Conservation (phyloP, 2,888 invertebrate species). For the Drosophila macrospina region DNA sequence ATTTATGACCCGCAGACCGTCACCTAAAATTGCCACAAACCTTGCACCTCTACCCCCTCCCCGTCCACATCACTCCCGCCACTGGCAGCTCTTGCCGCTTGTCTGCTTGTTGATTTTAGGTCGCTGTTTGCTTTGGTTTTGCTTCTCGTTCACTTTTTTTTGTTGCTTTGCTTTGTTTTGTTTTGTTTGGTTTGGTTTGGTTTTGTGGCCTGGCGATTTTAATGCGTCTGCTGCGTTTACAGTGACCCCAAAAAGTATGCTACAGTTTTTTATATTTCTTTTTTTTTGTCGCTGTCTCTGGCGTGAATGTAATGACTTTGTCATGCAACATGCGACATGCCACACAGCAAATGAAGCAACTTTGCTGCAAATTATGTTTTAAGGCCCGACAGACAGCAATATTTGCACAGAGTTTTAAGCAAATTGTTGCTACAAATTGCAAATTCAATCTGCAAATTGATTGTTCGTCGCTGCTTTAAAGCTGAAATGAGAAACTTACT, state of each 20-base stretch:
- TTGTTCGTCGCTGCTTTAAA: background rate
- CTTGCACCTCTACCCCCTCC: background rate
- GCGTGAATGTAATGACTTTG: constrained; percentile 39
- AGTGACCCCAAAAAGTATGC: constrained; percentile 32
- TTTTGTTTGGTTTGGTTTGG: constrained; percentile 1
- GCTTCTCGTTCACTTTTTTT: background rate
- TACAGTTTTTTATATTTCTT: constrained; percentile 18
- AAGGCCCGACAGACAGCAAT: background rate
- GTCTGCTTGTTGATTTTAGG: constrained; percentile 44
- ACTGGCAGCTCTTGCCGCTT: background rate
- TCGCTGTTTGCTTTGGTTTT: constrained; percentile 46
- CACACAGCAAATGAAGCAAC: constrained; percentile 35
- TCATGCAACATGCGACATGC: constrained; percentile 35
- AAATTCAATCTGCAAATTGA: constrained; percentile 2
- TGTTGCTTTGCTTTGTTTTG: too few species aligned
- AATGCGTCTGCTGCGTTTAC: constrained; percentile 57
- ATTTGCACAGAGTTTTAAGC: constrained; percentile 4
- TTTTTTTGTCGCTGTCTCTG: background rate
- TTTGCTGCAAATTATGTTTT: constrained; percentile 7
- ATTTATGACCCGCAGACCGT: constrained; percentile 68
- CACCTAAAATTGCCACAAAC: constrained; percentile 41
- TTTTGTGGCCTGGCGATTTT: constrained; percentile 35
- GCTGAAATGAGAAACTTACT: background rate
- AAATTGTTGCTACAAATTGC: background rate
- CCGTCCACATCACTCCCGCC: background rate